Evolutionary conservation across 2,113 vertebrate genomes (phyloP).

Genomic region (Drymodes brunneopygia): DNA sequence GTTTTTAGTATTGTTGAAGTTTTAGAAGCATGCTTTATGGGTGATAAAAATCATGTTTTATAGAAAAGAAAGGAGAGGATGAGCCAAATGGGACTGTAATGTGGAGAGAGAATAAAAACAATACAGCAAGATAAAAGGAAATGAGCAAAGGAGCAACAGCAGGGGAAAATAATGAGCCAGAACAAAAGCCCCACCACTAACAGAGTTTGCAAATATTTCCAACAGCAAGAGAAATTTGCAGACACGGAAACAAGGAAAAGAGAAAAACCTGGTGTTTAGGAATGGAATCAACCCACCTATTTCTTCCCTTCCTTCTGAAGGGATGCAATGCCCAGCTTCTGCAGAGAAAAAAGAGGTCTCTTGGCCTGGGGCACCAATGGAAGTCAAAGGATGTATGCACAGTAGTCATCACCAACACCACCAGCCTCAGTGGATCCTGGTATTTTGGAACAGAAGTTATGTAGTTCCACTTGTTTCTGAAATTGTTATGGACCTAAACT

Average conservation of each 20-base stretch:
- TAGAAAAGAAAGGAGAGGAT: background rate
- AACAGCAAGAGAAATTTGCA: conserved; percentile 17
- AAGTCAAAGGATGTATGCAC: background rate
- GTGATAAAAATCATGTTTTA: conserved; percentile 21
- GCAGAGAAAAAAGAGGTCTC: rapidly evolving
- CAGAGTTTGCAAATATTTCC: background rate
- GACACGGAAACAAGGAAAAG: background rate
- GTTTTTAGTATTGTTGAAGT: background rate
- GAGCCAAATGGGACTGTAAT: conserved; percentile 27
- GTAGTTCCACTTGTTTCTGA: background rate
- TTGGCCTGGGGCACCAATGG: background rate
- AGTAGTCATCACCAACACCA: background rate
- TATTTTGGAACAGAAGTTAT: background rate
- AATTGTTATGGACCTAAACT: background rate
- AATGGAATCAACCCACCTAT: background rate
- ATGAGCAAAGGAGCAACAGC: conserved; percentile 31
- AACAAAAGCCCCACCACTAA: conserved; percentile 44
- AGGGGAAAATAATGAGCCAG: conserved; percentile 53
- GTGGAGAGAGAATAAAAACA: conserved; percentile 38
- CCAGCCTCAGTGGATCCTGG: background rate
- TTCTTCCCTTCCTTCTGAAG: background rate
- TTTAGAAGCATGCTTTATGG: conserved; percentile 12
- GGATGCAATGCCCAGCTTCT: background rate
- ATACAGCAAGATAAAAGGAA: conserved; percentile 47
- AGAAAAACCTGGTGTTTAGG: background rate